Base-by-base conservation (phyloP, 2,797 vertebrate species). In the Mus spretus region DNA sequence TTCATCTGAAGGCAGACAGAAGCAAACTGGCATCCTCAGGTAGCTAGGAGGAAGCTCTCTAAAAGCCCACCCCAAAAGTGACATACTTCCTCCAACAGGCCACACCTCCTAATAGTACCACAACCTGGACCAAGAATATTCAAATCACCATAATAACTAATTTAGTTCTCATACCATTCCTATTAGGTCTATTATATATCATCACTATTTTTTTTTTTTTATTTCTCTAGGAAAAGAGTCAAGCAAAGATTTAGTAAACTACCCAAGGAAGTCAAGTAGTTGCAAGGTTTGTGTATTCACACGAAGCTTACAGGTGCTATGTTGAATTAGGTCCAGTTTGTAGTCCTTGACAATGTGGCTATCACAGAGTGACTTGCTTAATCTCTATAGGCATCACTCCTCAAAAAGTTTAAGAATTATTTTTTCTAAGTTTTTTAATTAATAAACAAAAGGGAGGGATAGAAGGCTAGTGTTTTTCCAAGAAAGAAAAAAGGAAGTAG, bases 161-260 rank as follows among this genome's bases (percentile, higher is more conserved):
- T 59, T 91, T 61, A 79, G 81, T 90, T 87, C 65, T 92, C 31
- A 90, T 26, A 95, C 50, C n/a, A 97, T 55, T 40, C 31, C 47
- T 90, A 11, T 80, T 87, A 70, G 24, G n/a, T 74, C 57, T 14
- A 31, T 86, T 84, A 72, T 93, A 15, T 93, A 80, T 37, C 93
- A 24, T 84, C 72, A 50, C n/a, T 70, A 14, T 67, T 65, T 22
- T 61, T n/a, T 61, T 67, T 65, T 22, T 61, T n/a, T 61, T 5
- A 77, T 93, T 95, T 88, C 70, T 40, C 83, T 57, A 12, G 34
- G 15, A 20, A 90, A 77, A 40, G 87, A 93, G 44, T 22, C 75
- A 93, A 72, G 31, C 53, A 78, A 63, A 92, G 12, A 26, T 92
- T 93, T 85, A 94, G 9, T 89, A 75, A 55, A 57, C 83, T 92